Evolutionary conservation across 2,113 vertebrate genomes (phyloP), one percentile per base, ranked within the genome.

Genomic region (Phodopus roborovskii): DNA sequence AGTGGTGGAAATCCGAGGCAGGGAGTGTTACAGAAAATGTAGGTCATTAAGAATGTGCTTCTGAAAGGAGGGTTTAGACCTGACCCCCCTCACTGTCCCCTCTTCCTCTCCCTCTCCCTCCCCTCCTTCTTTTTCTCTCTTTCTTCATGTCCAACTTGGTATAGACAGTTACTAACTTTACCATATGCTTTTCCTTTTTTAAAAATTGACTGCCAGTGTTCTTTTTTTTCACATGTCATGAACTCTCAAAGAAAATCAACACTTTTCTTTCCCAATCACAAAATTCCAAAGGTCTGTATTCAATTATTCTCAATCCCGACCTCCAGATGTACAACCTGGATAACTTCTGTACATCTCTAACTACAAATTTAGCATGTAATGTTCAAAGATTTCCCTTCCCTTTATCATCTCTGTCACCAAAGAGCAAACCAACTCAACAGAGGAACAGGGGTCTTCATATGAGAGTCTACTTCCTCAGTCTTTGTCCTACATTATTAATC

Each of bases 261-360:
- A 73, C 19, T 7, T 36, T 88, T 93, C 20, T 39, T 58, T 45
- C 48, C 56, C 66, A 85, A 3, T 53, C 12, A 89, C 42, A 85
- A 86, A 86, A 19, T 71, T 70, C n/a, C 36, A 7, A 17, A 93
- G 70, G 50, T 81, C 75, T 70, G 5, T 85, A 68, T 70, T 48
- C 13, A 56, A 56, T 45, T 66, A 70, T 93, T 95, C 70, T 91
- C 50, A 20, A 42, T 91, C 39, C 9, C 68, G 39, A 92, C 50
- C 4, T 48, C 33, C 19, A 73, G n/a, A 58, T n/a, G 82, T 11
- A 3, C 71, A 82, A 94, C 66, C 24, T 24, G 62, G 82, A 45
- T 85, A 91, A 77, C 0, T 39, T 64, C n/a, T 22, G 30, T 56
- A 78, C 36, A 26, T 42, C 15, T 91, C 62, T 91, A 77, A 77